Evolutionary conservation across 2,113 vertebrate species (phyloP), one percentile per base, ranked within the genome.

Genomic region (Cacatua alba): DNA sequence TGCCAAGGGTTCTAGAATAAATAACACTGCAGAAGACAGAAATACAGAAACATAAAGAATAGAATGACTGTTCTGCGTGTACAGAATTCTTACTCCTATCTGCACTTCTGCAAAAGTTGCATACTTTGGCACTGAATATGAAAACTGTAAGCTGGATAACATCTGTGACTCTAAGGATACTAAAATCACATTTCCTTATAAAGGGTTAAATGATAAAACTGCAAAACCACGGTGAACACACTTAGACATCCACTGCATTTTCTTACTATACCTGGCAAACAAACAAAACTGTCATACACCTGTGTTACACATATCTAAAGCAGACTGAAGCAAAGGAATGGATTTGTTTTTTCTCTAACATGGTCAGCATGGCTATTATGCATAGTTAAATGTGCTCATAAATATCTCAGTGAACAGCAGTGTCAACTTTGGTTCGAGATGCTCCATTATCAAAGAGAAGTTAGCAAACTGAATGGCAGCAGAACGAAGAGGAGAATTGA

Each of bases 201-300:
- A 55, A 48, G 13, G 3, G 3, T 37, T 80, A 68, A 1, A 2
- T 44, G 13, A 52, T 28, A 83, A 72, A 78, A 59, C 28, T n/a
- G 7, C 9, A 44, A 48, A 86, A 31, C 17, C 37, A 11, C 20
- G 63, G 31, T 28, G 14, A 21, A 25, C 2, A 0, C 26, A 25
- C 2, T 0, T 29, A 31, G 15, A 29, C 1, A 67, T 51, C 19
- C 13, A 11, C 4, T 60, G 7, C 9, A 29, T 2, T 49, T 59
- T 77, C 20, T 46, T 44, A n/a, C 23, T 35, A 5, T 14, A 18
- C 3, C 2, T 37, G 39, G 3, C 11, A 57, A 57, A 79, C 4
- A 39, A 52, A 25, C 29, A 31, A 3, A 63, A 18, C 4, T 31
- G n/a, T 8, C 19, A n/a, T 20, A 39, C 1, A 13, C 2, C 11